A percentile compares a stretch with the other conserved stretches of the same genome.
phyloP scores from a whole-genome alignment of 2,113 vertebrate genomes.

The Saguinus midas region DNA sequence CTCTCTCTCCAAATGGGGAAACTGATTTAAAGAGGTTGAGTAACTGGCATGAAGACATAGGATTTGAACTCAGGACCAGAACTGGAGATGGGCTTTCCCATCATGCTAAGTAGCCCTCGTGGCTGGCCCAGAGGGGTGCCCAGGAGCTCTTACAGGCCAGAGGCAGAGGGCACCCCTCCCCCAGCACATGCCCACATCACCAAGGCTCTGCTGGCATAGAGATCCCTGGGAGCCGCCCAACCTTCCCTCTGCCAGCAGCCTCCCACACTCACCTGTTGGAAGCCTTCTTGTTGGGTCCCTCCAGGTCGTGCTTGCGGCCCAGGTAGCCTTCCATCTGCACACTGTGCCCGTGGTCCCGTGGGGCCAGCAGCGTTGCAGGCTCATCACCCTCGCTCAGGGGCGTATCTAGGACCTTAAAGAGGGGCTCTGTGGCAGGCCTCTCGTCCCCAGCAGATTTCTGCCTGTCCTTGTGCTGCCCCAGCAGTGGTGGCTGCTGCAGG shows the following conservation, averaged over 20 bases:
- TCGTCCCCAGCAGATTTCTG: conserved; percentile 54
- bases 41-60: background rate
- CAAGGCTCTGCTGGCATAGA: background rate
- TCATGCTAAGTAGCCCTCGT: background rate
- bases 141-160: background rate
- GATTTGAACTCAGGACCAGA: background rate
- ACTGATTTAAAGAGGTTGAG: background rate
- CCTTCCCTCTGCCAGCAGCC: accelerated
- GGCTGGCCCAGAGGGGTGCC: background rate
- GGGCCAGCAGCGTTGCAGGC: conserved; percentile 81
- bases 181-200: accelerated
- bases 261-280: conserved; percentile 88
- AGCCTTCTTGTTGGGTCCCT: conserved; percentile 92
- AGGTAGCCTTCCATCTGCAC: conserved; percentile 91
- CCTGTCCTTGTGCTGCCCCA: background rate
- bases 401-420: conserved; percentile 74
- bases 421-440: conserved; percentile 45
- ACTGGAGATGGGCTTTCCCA: background rate
- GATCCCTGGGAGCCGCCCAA: background rate
- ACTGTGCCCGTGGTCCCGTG: conserved; percentile 65
- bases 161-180: background rate
- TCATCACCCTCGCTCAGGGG: conserved; percentile 81
- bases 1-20: background rate
- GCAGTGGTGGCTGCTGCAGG: conserved; percentile 24
- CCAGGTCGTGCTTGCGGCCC: conserved; percentile 93